Conservation (phyloP, 1,140 invertebrate species). For the Melitaea cinxia region DNA sequence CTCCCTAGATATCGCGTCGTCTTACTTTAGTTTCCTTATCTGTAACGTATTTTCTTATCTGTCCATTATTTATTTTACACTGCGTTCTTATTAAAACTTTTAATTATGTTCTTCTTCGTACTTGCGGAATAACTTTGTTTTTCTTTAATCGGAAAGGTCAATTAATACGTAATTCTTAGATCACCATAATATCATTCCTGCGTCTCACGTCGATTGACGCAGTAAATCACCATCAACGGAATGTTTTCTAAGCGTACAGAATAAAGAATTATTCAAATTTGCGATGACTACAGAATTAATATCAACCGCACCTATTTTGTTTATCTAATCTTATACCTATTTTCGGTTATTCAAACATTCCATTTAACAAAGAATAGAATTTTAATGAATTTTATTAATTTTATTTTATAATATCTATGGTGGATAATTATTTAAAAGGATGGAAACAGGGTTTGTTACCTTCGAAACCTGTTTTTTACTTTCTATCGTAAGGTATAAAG, state of each 20-base stretch:
- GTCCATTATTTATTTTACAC: slow-evolving; percentile 6
- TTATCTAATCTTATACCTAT: neutral
- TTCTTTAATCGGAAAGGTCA: slow-evolving; percentile 26
- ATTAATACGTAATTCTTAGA: slow-evolving; percentile 23
- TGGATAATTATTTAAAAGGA: neutral
- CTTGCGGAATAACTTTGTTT: slow-evolving; percentile 5
- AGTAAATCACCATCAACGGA: slow-evolving; percentile 22
- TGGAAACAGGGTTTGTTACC: slow-evolving; percentile 3
- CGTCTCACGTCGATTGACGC: slow-evolving; percentile 23
- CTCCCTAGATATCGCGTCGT: neutral
- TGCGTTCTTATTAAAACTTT: slow-evolving; percentile 10
- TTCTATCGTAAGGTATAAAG: slow-evolving; percentile 32
- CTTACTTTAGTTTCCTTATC: slow-evolving; percentile 9
- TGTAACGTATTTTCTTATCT: slow-evolving; percentile 7
- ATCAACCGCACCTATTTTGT: slow-evolving; percentile 7
- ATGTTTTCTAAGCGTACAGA: slow-evolving; percentile 23
- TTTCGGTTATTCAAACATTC: neutral
- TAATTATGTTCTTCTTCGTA: neutral
- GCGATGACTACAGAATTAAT: slow-evolving; percentile 10
- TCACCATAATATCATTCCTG: slow-evolving; percentile 38
- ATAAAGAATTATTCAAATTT: slow-evolving; percentile 29
- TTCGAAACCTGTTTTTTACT: slow-evolving; percentile 25
- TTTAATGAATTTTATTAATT: neutral
- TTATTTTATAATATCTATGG: neutral
- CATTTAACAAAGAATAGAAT: neutral